phyloP scores from a whole-genome alignment of 2,888 invertebrate species.

The Synanthedon vespiformis region DNA sequence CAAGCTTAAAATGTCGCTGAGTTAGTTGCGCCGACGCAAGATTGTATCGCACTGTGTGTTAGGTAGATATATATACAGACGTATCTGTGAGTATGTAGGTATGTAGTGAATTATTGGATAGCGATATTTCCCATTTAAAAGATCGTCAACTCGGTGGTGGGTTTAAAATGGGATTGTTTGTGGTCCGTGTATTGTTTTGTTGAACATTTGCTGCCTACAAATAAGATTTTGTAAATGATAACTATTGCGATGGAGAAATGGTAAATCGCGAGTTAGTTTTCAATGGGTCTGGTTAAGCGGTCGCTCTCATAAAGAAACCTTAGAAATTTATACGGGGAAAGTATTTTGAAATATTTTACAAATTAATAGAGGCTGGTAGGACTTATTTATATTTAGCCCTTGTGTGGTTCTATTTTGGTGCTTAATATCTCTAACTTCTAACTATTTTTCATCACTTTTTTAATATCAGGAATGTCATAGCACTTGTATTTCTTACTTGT shows the following conservation, averaged over 20 bases:
- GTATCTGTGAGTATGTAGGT: constrained; percentile 16
- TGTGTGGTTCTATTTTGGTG: too few species aligned
- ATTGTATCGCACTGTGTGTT: constrained; percentile 45
- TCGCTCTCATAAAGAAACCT: too few species aligned
- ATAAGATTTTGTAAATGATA: neutral
- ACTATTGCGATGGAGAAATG: neutral
- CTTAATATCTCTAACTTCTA: too few species aligned
- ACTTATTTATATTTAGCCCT: too few species aligned
- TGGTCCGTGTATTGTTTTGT: neutral
- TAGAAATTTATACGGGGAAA: too few species aligned
- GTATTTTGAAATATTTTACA: too few species aligned
- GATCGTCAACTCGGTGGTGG: neutral
- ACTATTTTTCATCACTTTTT: too few species aligned
- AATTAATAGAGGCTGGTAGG: too few species aligned
- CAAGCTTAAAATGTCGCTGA: constrained; percentile 36
- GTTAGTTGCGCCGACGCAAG: constrained; percentile 50
- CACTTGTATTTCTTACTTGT: too few species aligned
- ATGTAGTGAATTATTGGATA: constrained; percentile 19
- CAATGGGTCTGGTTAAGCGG: too few species aligned
- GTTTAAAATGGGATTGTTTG: neutral
- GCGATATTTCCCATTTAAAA: constrained; percentile 1
- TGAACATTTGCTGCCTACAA: neutral
- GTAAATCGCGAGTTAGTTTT: too few species aligned
- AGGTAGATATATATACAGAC: constrained; percentile 23
- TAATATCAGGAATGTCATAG: too few species aligned